Percentiles rank a stretch among this genome's conserved stretches.
Evolutionary conservation across 1,140 invertebrate genomes (phyloP).

Genomic region (Rhagoletis zephyria): DNA sequence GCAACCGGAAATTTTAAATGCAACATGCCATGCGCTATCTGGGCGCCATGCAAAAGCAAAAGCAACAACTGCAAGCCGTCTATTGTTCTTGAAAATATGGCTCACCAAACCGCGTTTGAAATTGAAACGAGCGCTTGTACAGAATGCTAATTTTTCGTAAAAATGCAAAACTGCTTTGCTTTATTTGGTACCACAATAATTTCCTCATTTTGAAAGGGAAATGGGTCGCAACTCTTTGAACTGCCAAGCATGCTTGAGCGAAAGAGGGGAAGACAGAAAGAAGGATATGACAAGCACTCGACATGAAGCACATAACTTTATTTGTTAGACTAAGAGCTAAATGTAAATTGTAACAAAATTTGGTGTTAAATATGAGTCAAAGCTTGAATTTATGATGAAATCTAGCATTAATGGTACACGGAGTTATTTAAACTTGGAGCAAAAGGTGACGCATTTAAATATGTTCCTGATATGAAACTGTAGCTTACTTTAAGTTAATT

Average conservation of each 20-base stretch:
- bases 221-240: neutral
- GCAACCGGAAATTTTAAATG: neutral
- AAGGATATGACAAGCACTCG: no score
- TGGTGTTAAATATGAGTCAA: no score
- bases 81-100: constrained; percentile 19
- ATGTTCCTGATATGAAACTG: no score
- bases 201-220: no score
- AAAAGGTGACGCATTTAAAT: no score
- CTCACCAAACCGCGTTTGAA: neutral
- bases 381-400: no score
- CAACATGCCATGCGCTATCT: neutral
- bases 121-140: constrained; percentile 10
- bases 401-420: no score
- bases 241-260: neutral
- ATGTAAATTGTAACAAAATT: no score
- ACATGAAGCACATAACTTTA: no score
- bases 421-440: no score
- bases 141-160: constrained; percentile 13
- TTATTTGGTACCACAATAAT: neutral
- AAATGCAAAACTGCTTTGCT: neutral
- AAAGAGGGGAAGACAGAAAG: neutral
- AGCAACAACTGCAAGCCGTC: neutral
- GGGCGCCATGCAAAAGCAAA: neutral
- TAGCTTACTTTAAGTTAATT: no score
- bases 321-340: no score